phyloP scores from a whole-genome alignment of 2,888 invertebrate genomes.

The Ephialtes manifestator region DNA sequence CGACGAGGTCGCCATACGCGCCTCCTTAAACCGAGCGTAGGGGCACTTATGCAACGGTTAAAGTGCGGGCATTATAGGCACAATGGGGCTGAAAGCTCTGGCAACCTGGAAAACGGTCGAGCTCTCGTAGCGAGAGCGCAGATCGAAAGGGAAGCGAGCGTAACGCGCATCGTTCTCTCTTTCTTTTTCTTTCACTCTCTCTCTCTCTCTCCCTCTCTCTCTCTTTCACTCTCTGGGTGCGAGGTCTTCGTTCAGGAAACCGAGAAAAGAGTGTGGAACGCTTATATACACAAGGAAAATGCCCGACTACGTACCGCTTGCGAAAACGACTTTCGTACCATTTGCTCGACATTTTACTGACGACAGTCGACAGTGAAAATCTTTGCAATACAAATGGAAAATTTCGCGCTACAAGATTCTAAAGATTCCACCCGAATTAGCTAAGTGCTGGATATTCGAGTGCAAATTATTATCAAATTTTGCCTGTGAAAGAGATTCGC shows the following conservation, averaged over 20 bases:
- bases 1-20: conserved; percentile 65
- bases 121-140: conserved; percentile 23
- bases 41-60: conserved; percentile 76
- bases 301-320: background rate
- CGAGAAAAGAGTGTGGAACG: conserved; percentile 40
- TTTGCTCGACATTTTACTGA: conserved; percentile 15
- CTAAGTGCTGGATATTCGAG: conserved; percentile 2
- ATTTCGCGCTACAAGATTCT: background rate
- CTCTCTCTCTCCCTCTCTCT: too few relatives aligned
- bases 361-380: conserved; percentile 16
- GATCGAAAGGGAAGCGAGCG: conserved; percentile 43
- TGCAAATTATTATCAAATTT: background rate
- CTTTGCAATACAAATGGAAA: conserved; percentile 16
- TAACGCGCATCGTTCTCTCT: conserved; percentile 23
- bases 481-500: too few relatives aligned
- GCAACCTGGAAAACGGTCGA: conserved; percentile 40
- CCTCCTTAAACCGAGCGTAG: conserved; percentile 72
- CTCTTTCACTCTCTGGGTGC: too few relatives aligned
- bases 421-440: conserved; percentile 8
- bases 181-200: too few relatives aligned
- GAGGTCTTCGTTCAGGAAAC: conserved; percentile 32
- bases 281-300: conserved; percentile 26
- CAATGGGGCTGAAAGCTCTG: conserved; percentile 74
- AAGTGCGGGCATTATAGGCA: conserved; percentile 77
- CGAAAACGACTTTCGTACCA: conserved; percentile 16